A percentile compares a stretch with the other conserved stretches of the same genome.
These are phyloP conservation scores for Zeuzera pyrina DNA, from an alignment of 2,888 invertebrate species.

Conservation along the genomic window DNA sequence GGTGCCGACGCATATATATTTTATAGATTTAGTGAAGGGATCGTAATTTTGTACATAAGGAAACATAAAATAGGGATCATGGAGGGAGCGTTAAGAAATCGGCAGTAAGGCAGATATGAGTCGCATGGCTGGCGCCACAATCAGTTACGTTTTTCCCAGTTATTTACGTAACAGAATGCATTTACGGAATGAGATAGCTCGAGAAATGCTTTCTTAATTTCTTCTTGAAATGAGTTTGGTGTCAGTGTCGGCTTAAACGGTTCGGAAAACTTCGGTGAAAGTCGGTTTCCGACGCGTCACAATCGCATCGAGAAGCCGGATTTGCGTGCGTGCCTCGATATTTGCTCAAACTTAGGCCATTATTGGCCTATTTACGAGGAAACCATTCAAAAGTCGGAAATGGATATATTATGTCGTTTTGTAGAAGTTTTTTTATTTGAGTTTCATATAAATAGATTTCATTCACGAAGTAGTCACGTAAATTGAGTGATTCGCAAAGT, in stretches of 20 bases:
- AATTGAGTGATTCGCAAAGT: no score
- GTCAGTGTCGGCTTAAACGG: background rate
- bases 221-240: conserved; percentile 21
- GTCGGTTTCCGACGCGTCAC: conserved; percentile 2
- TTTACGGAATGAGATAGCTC: conserved; percentile 35
- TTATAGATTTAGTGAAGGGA: conserved; percentile 9
- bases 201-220: conserved; percentile 22
- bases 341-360: conserved; percentile 21
- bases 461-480: conserved; percentile 6
- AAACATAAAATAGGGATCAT: conserved; percentile 25
- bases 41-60: conserved; percentile 23
- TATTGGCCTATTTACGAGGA: conserved; percentile 17
- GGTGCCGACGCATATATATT: conserved; percentile 2
- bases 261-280: background rate
- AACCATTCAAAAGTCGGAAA: conserved; percentile 21
- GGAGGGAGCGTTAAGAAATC: conserved; percentile 17
- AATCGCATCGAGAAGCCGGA: conserved; percentile 7
- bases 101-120: conserved; percentile 16
- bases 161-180: conserved; percentile 32
- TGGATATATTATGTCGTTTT: conserved; percentile 8
- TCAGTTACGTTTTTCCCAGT: conserved; percentile 25
- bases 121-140: conserved; percentile 24
- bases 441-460: conserved; percentile 12
- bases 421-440: conserved; percentile 2
- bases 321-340: conserved; percentile 19